These are phyloP conservation scores for Gasteruption jaculator DNA, from an alignment of 2,888 invertebrate genomes.

Conservation along the genomic window DNA sequence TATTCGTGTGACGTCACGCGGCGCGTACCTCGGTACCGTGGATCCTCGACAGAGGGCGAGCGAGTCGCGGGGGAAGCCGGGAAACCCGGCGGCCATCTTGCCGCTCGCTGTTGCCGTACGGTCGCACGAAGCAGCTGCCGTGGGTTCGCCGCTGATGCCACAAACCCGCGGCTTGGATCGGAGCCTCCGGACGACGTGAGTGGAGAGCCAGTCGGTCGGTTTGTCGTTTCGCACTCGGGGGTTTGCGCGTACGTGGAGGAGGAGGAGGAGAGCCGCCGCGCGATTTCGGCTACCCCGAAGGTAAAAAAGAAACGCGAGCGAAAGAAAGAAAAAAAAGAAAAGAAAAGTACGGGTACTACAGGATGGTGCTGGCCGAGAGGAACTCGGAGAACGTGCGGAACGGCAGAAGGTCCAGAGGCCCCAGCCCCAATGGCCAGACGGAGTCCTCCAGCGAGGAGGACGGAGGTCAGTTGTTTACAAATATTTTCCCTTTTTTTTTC, in stretches of 20 bases:
- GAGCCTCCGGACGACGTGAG: too few species aligned
- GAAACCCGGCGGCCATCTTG: slow-evolving; percentile 33
- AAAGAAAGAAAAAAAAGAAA: too few species aligned
- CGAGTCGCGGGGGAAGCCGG: too few species aligned
- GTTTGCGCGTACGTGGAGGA: too few species aligned
- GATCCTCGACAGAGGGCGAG: too few species aligned
- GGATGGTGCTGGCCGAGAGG: slow-evolving; percentile 87
- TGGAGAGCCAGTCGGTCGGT: too few species aligned
- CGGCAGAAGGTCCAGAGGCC: slow-evolving; percentile 84
- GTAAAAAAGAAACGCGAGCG: too few species aligned
- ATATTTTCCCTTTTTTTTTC: background rate
- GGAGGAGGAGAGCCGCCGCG: too few species aligned
- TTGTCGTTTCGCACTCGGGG: too few species aligned
- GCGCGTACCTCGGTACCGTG: too few species aligned
- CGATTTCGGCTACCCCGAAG: too few species aligned
- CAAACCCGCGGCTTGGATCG: slow-evolving; percentile 36
- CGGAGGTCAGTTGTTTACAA: slow-evolving; percentile 60
- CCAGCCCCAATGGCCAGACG: slow-evolving; percentile 84
- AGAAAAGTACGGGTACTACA: slow-evolving; percentile 6
- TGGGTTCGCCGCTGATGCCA: slow-evolving; percentile 26
- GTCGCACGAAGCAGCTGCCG: slow-evolving; percentile 36
- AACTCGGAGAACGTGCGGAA: slow-evolving; percentile 78
- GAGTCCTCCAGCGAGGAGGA: slow-evolving; percentile 85
- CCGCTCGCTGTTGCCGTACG: slow-evolving; percentile 47
- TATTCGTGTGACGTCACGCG: too few species aligned